Conservation (phyloP, 2,113 vertebrate genomes). For the Planiliza haematocheilus region DNA sequence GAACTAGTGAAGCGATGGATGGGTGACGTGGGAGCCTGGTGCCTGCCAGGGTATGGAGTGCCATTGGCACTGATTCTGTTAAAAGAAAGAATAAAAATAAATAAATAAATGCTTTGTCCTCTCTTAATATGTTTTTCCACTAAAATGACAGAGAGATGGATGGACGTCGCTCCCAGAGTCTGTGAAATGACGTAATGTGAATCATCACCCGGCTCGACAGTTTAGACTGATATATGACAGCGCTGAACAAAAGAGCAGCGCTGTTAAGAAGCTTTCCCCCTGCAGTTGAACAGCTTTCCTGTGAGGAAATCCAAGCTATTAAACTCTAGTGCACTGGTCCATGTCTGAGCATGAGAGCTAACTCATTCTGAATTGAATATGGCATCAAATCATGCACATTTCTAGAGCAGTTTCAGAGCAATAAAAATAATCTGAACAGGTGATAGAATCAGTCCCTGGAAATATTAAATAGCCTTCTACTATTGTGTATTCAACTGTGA, state of each 20-base stretch:
- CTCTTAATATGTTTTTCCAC: constrained; percentile 4
- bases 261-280: not conserved
- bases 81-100: constrained; percentile 31
- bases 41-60: constrained; percentile 80
- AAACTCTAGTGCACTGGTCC: constrained; percentile 8
- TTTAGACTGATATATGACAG: constrained; percentile 7
- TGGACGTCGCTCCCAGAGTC: constrained; percentile 12
- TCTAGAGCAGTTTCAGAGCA: not conserved
- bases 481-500: no score
- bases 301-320: constrained; percentile 14
- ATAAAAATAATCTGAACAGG: not conserved
- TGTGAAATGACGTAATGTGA: not conserved
- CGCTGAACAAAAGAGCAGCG: constrained; percentile 9
- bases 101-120: constrained; percentile 20
- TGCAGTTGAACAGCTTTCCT: constrained; percentile 9
- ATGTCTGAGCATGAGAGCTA: not conserved
- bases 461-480: not conserved
- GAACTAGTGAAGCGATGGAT: constrained; percentile 75
- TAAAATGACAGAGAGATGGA: not conserved
- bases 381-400: not conserved
- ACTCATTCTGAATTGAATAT: not conserved
- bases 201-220: constrained; percentile 12
- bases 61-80: constrained; percentile 85
- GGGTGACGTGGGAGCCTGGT: constrained; percentile 79
- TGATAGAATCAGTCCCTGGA: not conserved